Conservation (phyloP, 1,140 invertebrate genomes). For the Lordiphosa mommai region DNA sequence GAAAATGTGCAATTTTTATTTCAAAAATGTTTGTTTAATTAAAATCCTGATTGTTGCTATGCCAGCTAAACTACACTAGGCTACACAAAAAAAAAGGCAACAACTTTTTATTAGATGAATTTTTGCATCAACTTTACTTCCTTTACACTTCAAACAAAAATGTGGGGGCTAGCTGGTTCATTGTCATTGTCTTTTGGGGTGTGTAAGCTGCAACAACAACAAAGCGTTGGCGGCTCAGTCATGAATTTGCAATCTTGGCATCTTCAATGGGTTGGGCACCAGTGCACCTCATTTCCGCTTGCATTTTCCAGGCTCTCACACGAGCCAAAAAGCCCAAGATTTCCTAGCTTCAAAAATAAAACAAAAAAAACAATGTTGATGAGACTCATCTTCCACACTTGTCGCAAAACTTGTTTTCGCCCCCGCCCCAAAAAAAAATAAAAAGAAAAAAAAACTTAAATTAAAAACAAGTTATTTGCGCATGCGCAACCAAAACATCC, state of each 20-base stretch:
- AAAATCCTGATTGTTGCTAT: too few relatives aligned
- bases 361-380: too few relatives aligned
- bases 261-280: constrained; percentile 22
- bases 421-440: constrained; percentile 29
- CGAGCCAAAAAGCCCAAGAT: constrained; percentile 12
- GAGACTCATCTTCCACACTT: constrained; percentile 34
- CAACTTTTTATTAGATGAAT: too few relatives aligned
- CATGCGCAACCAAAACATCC: constrained; percentile 21
- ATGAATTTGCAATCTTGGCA: constrained; percentile 8
- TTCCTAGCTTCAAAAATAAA: constrained; percentile 36
- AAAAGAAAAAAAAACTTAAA: constrained; percentile 10
- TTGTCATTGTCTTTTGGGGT: constrained; percentile 42
- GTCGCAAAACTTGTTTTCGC: constrained; percentile 59
- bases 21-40: too few relatives aligned
- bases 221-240: constrained; percentile 27
- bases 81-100: too few relatives aligned
- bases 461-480: constrained; percentile 34
- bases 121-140: too few relatives aligned
- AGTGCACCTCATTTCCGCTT: constrained; percentile 33
- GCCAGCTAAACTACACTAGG: too few relatives aligned
- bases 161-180: constrained; percentile 22
- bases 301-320: not conserved
- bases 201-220: not conserved
- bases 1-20: too few relatives aligned
- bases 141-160: too few relatives aligned